These are phyloP conservation scores for Mythimna pallens DNA, from an alignment of 2,888 invertebrate genomes.

Conservation along the genomic window DNA sequence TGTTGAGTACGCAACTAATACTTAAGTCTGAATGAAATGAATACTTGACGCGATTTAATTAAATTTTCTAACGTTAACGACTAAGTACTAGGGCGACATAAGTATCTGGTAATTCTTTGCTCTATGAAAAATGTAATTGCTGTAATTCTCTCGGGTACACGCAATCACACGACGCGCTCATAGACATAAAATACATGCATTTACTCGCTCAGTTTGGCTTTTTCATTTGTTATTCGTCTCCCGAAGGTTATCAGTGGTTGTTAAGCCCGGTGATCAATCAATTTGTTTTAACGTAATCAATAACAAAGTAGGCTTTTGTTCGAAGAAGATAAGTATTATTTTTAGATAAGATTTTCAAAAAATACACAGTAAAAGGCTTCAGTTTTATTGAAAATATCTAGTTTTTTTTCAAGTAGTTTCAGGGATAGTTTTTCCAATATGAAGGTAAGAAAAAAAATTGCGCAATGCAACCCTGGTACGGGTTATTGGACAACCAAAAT, in stretches of 20 bases:
- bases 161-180: constrained; percentile 12
- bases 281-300: constrained; percentile 37
- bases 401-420: background rate
- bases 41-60: constrained; percentile 25
- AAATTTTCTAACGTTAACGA: constrained; percentile 20
- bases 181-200: constrained; percentile 29
- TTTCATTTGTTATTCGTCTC: constrained; percentile 49
- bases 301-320: constrained; percentile 16
- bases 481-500: too few relatives aligned
- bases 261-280: constrained; percentile 45
- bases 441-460: background rate
- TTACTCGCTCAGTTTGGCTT: constrained; percentile 31
- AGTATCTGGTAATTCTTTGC: constrained; percentile 1
- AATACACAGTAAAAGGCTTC: background rate
- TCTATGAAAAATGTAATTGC: constrained; percentile 28
- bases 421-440: background rate
- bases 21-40: constrained; percentile 7
- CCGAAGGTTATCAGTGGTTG: constrained; percentile 39
- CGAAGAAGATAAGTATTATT: constrained; percentile 5
- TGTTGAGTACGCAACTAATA: constrained; percentile 19
- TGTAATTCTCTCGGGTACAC: constrained; percentile 9
- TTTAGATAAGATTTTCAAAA: background rate
- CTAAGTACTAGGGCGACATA: constrained; percentile 3
- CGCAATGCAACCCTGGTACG: background rate
- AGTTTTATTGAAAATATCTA: background rate